Evolutionary conservation across 2,888 invertebrate genomes (phyloP).

Genomic region (Brachylomia viminalis): DNA sequence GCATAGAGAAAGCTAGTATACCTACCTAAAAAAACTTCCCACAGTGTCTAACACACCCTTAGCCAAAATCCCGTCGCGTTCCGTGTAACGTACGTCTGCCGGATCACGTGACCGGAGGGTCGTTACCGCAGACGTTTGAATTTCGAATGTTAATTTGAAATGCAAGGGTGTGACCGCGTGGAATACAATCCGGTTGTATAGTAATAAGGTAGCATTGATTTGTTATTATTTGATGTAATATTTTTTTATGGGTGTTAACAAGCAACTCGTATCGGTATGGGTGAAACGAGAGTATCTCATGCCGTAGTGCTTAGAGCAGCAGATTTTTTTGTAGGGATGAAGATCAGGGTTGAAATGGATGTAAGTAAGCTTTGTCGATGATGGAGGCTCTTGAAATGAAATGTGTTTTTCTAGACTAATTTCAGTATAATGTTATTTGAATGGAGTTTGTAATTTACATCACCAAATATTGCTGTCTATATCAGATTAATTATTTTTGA

Average conservation of each 20-base stretch:
- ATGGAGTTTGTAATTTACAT: background rate
- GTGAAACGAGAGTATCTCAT: background rate
- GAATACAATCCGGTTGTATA: constrained; percentile 72
- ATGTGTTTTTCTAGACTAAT: no score
- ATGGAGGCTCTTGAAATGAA: no score
- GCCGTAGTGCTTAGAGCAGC: background rate
- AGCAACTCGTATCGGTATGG: background rate
- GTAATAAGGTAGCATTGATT: constrained; percentile 59
- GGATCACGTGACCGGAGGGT: constrained; percentile 77
- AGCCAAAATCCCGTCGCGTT: constrained; percentile 37
- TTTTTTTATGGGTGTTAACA: background rate
- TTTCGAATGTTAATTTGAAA: constrained; percentile 81
- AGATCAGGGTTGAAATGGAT: background rate
- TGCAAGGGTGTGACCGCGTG: constrained; percentile 81
- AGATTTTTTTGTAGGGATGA: background rate
- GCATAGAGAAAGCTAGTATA: background rate
- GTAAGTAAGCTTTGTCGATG: no score
- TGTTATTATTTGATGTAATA: constrained; percentile 33
- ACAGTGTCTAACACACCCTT: constrained; percentile 17
- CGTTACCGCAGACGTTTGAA: constrained; percentile 80
- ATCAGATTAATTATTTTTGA: background rate
- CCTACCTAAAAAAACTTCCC: background rate
- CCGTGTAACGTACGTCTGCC: constrained; percentile 42
- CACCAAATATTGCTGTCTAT: background rate
- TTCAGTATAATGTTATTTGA: background rate